Conservation (phyloP, 2,113 vertebrate genomes). For the Ctenodactylus gundi region DNA sequence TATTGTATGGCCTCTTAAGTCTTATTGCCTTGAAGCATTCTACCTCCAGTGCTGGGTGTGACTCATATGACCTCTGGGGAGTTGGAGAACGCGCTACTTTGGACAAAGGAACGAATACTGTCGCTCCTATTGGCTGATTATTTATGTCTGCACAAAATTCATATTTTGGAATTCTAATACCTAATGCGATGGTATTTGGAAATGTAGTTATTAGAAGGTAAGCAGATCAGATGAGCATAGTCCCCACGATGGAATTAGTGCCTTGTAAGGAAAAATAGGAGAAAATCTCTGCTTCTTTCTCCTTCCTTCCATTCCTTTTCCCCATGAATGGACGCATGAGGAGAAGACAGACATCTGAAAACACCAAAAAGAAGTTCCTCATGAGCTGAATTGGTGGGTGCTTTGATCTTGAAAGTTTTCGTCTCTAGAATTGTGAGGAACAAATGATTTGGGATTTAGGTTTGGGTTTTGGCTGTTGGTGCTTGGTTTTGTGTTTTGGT, state of each 20-base stretch:
- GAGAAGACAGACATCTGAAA: neutral
- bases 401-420: neutral
- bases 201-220: neutral
- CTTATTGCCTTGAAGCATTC: neutral
- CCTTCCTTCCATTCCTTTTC: neutral
- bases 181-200: neutral
- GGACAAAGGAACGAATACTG: conserved; percentile 10
- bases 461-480: no score
- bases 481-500: no score
- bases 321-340: neutral
- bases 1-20: conserved; percentile 3
- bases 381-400: neutral
- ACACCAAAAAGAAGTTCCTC: neutral
- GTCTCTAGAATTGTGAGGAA: neutral
- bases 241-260: neutral
- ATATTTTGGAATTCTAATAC: neutral
- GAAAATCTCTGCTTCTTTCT: neutral
- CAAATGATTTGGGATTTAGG: no score
- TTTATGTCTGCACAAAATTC: neutral
- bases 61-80: neutral
- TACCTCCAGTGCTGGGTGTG: neutral
- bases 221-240: neutral
- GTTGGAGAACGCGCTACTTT: neutral
- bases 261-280: neutral
- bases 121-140: neutral